Base-by-base conservation (phyloP, 2,797 vertebrate species). In the Sebastes taczanowskii region DNA sequence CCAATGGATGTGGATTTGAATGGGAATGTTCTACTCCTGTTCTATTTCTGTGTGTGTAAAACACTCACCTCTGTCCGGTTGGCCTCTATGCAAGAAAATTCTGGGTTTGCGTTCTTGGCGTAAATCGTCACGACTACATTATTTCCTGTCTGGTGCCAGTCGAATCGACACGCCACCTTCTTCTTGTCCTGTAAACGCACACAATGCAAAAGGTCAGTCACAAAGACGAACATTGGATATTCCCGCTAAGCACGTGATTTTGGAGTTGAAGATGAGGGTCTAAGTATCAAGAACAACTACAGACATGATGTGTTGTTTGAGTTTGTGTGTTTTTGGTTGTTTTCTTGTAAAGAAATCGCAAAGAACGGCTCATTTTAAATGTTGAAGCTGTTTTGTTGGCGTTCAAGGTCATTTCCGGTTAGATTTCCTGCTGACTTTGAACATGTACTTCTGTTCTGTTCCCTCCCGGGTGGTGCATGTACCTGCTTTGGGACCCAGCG, bases 141-240 rank as follows among this genome's bases (percentile, higher is more conserved):
- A 22, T 88, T 96, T 80, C 94, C 91, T 4, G 97, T 99, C 88
- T 99, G 98, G 85, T 99, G 97, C 98, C 98, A 99, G 86, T 99
- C 98, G 20, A 97, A 92, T 65, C 97, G 96, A 89, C 98, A 99
- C 16, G 95, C 95, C 77, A 96, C 96, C 1, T 95, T 95, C 87
- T 96, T 95, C 86, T 95, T 95, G 89, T 93, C 91, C 93, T 52
- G 49, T 52, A 9, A 52, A 52, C 20, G 4, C 49, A 52, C 49
- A 52, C 49, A 52, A 18, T 46, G 42, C 16, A 46, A 18, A 46
- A 46, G 42, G 42, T 46, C 42, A 46, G 42, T 46, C 49, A 11
- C 49, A 52, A 9, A 52, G 18, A 52, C 49, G 11, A 5, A 52
- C 49, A n/a, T 7, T 46, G 16, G 14, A 46, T 3, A 46, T 46